Evolutionary conservation across 1,140 invertebrate species (phyloP).

Genomic region (Eueides isabella): DNA sequence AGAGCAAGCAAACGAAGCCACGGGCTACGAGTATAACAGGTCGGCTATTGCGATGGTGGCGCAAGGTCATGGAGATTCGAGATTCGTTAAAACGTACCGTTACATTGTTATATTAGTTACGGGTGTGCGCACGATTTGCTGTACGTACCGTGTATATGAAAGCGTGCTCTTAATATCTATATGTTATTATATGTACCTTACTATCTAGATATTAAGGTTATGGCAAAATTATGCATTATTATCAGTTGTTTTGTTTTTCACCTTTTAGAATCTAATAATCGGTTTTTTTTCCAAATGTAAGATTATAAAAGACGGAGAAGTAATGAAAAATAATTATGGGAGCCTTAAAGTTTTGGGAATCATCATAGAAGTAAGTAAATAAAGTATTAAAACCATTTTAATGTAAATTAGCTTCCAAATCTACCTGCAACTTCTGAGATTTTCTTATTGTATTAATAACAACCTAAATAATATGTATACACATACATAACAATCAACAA

Average conservation of each 20-base stretch:
- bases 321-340: too few relatives aligned
- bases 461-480: too few relatives aligned
- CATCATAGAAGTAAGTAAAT: too few relatives aligned
- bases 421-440: too few relatives aligned
- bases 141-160: not conserved
- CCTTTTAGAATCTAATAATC: too few relatives aligned
- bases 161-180: slow-evolving; percentile 8
- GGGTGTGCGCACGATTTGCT: slow-evolving; percentile 3
- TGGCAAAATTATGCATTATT: not conserved
- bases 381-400: too few relatives aligned
- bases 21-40: not conserved
- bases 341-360: too few relatives aligned
- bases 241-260: too few relatives aligned
- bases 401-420: too few relatives aligned
- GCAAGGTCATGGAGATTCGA: slow-evolving; percentile 28
- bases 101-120: slow-evolving; percentile 22
- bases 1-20: not conserved
- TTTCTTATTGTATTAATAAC: not conserved
- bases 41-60: not conserved
- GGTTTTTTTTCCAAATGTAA: too few relatives aligned
- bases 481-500: not conserved
- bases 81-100: slow-evolving; percentile 26
- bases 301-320: too few relatives aligned
- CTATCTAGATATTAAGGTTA: not conserved
- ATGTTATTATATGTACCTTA: not conserved